Percentiles rank a stretch among this genome's conserved stretches.
Evolutionary conservation across 2,113 vertebrate species (phyloP).

Genomic region (Tamias sibiricus): DNA sequence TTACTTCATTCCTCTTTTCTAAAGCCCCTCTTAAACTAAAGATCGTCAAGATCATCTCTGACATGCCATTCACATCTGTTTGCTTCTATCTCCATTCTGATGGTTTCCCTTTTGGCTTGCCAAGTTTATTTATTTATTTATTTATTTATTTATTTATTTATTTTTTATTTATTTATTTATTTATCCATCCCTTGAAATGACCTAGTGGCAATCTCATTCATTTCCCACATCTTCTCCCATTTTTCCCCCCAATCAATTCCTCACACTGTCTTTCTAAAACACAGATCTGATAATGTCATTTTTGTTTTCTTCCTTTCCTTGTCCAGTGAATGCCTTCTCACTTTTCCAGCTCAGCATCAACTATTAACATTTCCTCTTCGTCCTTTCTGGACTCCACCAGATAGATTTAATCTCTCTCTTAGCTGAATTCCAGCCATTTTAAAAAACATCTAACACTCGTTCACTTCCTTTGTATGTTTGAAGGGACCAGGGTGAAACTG

Average conservation of each 20-base stretch:
- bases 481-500: background rate
- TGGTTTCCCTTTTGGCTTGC: background rate
- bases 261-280: constrained; percentile 28
- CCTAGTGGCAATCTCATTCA: background rate
- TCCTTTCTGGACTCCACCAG: background rate
- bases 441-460: background rate
- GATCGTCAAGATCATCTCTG: background rate
- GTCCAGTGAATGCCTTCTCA: background rate
- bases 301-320: background rate
- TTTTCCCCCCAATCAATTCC: background rate
- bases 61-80: background rate
- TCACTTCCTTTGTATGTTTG: background rate
- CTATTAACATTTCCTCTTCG: background rate
- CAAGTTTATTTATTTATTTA: background rate
- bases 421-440: background rate
- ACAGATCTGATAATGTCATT: constrained; percentile 14
- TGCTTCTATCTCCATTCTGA: background rate
- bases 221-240: background rate
- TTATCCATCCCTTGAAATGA: background rate
- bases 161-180: too few relatives aligned
- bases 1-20: background rate
- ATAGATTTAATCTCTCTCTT: background rate
- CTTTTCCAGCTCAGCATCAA: constrained; percentile 23
- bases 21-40: background rate
- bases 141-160: too few relatives aligned